These are phyloP conservation scores for Monochamus alternatus DNA, from an alignment of 2,888 invertebrate genomes.

Conservation along the genomic window DNA sequence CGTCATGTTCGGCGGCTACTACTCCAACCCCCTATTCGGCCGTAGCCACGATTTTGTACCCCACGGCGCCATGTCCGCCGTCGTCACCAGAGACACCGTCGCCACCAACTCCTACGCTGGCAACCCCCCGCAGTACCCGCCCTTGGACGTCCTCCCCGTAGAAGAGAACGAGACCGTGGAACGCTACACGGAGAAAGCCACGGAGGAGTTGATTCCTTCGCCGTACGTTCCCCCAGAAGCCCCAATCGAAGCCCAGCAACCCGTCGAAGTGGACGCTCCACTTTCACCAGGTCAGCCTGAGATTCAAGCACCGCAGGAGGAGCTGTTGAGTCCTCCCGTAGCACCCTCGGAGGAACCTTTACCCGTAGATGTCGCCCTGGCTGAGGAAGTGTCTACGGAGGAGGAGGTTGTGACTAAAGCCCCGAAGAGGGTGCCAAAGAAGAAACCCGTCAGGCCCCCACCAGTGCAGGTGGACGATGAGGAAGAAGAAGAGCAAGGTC, in stretches of 20 bases:
- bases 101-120: slow-evolving; percentile 68
- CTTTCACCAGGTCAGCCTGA: too few relatives aligned
- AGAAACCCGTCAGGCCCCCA: slow-evolving; percentile 52
- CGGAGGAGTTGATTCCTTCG: slow-evolving; percentile 12
- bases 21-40: slow-evolving; percentile 59
- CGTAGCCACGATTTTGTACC: slow-evolving; percentile 50
- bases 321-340: neutral
- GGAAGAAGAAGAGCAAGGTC: slow-evolving; percentile 74
- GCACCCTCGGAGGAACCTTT: neutral
- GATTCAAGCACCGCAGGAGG: slow-evolving; percentile 3
- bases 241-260: slow-evolving; percentile 7
- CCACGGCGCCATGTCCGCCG: slow-evolving; percentile 68
- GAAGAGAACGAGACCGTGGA: slow-evolving; percentile 43
- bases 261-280: neutral
- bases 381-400: slow-evolving; percentile 39
- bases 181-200: slow-evolving; percentile 37
- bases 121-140: slow-evolving; percentile 28
- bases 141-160: slow-evolving; percentile 35
- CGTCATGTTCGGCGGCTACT: slow-evolving; percentile 68
- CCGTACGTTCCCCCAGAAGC: neutral
- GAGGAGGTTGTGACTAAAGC: slow-evolving; percentile 38
- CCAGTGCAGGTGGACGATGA: slow-evolving; percentile 52
- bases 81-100: slow-evolving; percentile 67
- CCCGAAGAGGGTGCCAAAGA: slow-evolving; percentile 51
- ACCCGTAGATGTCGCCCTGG: slow-evolving; percentile 12